Evolutionary conservation across 37 sponge, comb jelly and placozoan species (phyloP).

Genomic region (Lycopodina hypogea): DNA sequence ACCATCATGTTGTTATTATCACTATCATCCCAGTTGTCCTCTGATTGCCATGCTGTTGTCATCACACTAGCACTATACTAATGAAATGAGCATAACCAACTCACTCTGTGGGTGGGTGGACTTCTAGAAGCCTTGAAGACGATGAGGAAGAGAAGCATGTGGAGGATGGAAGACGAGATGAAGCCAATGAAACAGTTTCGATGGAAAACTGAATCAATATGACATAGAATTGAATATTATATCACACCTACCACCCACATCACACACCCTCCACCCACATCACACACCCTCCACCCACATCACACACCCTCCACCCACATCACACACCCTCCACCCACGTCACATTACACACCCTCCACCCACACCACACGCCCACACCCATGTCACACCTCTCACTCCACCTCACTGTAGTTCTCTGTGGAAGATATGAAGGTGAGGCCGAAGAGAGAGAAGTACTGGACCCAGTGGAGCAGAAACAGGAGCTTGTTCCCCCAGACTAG

Average conservation of each 20-base stretch:
- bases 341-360: too few species aligned
- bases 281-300: background rate
- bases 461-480: conserved; percentile 19
- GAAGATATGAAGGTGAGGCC: conserved; percentile 50
- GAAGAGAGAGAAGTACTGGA: conserved; percentile 38
- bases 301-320: background rate
- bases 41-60: too few species aligned
- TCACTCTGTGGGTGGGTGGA: conserved; percentile 33
- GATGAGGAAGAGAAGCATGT: conserved; percentile 44
- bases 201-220: conserved; percentile 32
- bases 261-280: background rate
- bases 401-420: conserved; percentile 52
- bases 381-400: background rate
- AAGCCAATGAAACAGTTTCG: conserved; percentile 51
- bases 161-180: conserved; percentile 32
- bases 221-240: background rate
- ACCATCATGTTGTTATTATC: too few species aligned
- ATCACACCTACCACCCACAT: background rate
- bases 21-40: too few species aligned
- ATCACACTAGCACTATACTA: too few species aligned
- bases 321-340: too few species aligned
- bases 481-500: conserved; percentile 34
- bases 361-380: background rate
- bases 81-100: too few species aligned
- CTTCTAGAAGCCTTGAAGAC: conserved; percentile 33